These are phyloP conservation scores for Crossaster papposus DNA, from an alignment of 53 echinoderm and acorn worm species.

Conservation along the genomic window DNA sequence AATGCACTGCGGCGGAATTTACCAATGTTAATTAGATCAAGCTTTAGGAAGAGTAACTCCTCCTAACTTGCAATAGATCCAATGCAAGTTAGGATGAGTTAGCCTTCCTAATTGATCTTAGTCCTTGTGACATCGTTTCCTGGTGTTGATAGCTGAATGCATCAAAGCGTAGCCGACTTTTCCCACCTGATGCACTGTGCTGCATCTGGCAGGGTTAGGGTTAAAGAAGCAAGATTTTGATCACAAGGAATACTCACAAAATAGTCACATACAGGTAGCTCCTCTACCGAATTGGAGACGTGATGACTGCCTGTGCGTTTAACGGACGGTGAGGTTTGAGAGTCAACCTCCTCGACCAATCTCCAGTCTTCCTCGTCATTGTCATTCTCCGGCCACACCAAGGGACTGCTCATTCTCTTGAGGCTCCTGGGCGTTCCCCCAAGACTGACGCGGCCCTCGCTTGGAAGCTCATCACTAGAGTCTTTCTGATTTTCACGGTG, in stretches of 20 bases:
- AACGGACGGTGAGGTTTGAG: not conserved
- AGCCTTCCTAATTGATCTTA: too few relatives aligned
- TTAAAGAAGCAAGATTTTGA: not conserved
- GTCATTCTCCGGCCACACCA: slow-evolving; percentile 16
- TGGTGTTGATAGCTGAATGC: too few relatives aligned
- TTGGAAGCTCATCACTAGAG: not conserved
- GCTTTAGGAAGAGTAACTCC: too few relatives aligned
- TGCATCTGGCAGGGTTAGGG: too few relatives aligned
- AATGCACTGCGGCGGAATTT: too few relatives aligned
- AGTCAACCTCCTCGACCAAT: not conserved
- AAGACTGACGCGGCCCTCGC: not conserved
- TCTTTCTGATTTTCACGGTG: not conserved
- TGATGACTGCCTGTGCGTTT: not conserved
- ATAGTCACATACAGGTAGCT: not conserved
- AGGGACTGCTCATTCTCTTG: slow-evolving; percentile 6
- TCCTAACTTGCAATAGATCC: too few relatives aligned
- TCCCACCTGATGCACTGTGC: too few relatives aligned
- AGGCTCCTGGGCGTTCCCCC: not conserved
- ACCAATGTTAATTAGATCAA: too few relatives aligned
- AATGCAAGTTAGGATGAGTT: too few relatives aligned
- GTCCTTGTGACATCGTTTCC: too few relatives aligned
- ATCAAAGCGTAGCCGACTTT: too few relatives aligned
- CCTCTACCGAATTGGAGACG: not conserved
- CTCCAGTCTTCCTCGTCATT: slow-evolving; percentile 16
- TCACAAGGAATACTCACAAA: not conserved